Percentiles rank a stretch among this genome's conserved stretches.
These are phyloP conservation scores for Elachura formosa DNA, from an alignment of 2,113 vertebrate genomes.

Conservation along the genomic window DNA sequence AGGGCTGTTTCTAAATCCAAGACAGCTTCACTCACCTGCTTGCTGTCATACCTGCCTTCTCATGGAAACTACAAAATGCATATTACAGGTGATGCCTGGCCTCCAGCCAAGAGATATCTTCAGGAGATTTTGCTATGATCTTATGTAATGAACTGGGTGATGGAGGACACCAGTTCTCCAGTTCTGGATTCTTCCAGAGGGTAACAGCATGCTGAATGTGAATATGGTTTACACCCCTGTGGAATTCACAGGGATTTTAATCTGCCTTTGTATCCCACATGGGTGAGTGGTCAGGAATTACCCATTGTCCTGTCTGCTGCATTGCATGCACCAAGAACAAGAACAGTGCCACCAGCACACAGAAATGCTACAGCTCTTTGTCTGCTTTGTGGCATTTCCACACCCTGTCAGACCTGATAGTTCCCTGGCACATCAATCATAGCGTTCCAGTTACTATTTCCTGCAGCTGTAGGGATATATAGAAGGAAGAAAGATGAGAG, in stretches of 20 bases:
- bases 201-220: background rate
- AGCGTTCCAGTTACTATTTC: background rate
- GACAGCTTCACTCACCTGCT: fast-evolving
- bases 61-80: fast-evolving
- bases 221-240: background rate
- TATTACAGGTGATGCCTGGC: background rate
- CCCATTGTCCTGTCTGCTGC: background rate
- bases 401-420: background rate
- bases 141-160: no score
- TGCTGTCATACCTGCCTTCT: fast-evolving
- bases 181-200: background rate
- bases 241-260: background rate
- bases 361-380: background rate
- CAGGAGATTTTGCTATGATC: no score
- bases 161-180: background rate
- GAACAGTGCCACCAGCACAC: background rate
- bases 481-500: background rate
- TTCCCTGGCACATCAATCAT: background rate
- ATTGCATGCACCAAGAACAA: background rate
- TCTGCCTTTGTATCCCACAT: no score
- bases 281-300: background rate
- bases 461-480: background rate
- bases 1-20: background rate
- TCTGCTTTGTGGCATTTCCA: background rate
- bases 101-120: background rate